Evolutionary conservation across 2,113 vertebrate species (phyloP), one percentile per base, ranked within the genome.

Genomic region (Percina caprodes): DNA sequence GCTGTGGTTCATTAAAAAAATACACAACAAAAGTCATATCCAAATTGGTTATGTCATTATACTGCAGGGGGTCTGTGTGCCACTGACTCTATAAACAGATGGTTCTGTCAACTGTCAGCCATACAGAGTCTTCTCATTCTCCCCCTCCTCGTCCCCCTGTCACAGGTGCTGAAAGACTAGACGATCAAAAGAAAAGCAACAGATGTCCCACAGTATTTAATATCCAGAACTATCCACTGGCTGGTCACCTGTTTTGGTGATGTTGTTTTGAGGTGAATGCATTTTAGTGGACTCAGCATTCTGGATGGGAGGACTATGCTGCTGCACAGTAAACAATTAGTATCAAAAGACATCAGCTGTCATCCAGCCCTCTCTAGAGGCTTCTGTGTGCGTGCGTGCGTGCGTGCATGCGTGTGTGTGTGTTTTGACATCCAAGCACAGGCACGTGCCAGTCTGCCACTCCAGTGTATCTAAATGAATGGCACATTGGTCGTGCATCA

Each of bases 291-390:
- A 82, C 75, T 92, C 91, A 92, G 91, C 92, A 80, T 33, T 93
- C 71, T 90, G 77, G 56, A 51, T 30, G 65, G 45, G 56, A 48
- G 71, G 33, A 33, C 68, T 23, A 11, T 74, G 49, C 42, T 39
- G 45, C 67, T 42, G 51, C 66, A n/a, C 21, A 7, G 88, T 70
- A 87, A 88, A 92, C 92, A 92, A 65, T 39, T 45, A 0, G 48
- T 69, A 84, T 86, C 77, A 91, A 89, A 87, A 89, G 82, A 86
- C 67, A 62, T 74, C 73, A 83, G 84, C 84, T 77, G 87, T 51
- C 74, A 77, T 61, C 88, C 89, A 83, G 89, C 52, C 39, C 86
- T 21, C 89, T 90, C 93, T 78, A 92, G 91, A 92, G 83, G 80
- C 26, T 93, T 94, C 92, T 80, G 14, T 75, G 67, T 76, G 51